Conservation (phyloP, 2,113 vertebrate genomes). For the Calcarius ornatus region DNA sequence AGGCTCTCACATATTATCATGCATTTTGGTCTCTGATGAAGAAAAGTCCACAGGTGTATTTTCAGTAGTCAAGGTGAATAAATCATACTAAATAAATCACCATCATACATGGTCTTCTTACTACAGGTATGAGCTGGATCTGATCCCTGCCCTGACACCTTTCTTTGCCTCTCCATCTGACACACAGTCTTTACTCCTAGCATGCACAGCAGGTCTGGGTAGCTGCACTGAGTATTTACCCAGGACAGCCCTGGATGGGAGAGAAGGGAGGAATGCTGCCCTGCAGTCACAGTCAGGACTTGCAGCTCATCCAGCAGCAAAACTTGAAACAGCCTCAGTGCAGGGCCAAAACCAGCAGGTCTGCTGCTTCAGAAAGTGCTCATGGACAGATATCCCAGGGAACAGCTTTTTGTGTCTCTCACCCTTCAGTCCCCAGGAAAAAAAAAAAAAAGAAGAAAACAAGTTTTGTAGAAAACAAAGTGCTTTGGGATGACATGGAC, state of each 20-base stretch:
- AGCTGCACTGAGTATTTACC: not conserved
- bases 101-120: not conserved
- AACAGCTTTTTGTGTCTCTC: not conserved
- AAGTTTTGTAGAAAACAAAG: not conserved
- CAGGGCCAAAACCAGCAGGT: not conserved
- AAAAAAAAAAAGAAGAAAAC: no score
- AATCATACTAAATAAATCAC: not conserved
- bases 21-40: not conserved
- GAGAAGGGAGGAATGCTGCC: not conserved
- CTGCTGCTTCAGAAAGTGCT: not conserved
- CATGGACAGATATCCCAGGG: accelerated
- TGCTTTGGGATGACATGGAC: not conserved
- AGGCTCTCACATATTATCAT: accelerated
- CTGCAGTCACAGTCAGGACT: not conserved
- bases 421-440: not conserved
- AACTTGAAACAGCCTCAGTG: accelerated
- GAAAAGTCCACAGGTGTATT: not conserved
- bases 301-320: not conserved
- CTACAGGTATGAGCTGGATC: not conserved
- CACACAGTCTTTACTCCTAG: not conserved
- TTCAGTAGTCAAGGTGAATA: not conserved
- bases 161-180: not conserved
- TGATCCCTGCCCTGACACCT: not conserved
- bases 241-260: not conserved
- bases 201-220: not conserved